phyloP scores from a whole-genome alignment of 2,797 vertebrate genomes.

The Pterois miles region DNA sequence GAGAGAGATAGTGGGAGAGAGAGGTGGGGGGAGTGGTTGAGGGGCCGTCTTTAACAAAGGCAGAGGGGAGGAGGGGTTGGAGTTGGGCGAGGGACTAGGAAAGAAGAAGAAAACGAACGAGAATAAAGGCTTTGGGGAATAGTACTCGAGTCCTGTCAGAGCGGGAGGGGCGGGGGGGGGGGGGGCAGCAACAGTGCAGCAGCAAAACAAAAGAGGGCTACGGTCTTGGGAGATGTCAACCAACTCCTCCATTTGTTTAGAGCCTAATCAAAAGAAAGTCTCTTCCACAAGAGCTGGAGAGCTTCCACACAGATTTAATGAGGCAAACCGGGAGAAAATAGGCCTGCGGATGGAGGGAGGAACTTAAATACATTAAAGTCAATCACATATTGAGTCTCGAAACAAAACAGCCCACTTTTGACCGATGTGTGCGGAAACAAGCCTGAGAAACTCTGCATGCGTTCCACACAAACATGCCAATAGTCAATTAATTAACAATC shows the following conservation, averaged over 20 bases:
- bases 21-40: slow-evolving; percentile 67
- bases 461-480: slow-evolving; percentile 25
- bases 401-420: slow-evolving; percentile 44
- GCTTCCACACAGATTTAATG: slow-evolving; percentile 73
- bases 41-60: slow-evolving; percentile 84
- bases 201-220: slow-evolving; percentile 78
- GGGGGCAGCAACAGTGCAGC: slow-evolving; percentile 66
- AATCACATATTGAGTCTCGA: slow-evolving; percentile 51
- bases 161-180: slow-evolving; percentile 15
- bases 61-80: slow-evolving; percentile 70
- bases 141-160: slow-evolving; percentile 74
- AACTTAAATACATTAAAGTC: slow-evolving; percentile 70
- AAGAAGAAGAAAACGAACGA: slow-evolving; percentile 61
- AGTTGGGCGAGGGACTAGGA: slow-evolving; percentile 58
- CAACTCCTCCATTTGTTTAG: slow-evolving; percentile 73
- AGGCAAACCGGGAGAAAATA: slow-evolving; percentile 59
- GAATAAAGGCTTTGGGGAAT: slow-evolving; percentile 82
- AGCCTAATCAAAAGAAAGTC: slow-evolving; percentile 72
- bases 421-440: slow-evolving; percentile 15
- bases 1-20: slow-evolving; percentile 47
- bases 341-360: slow-evolving; percentile 14
- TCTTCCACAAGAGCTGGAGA: slow-evolving; percentile 57
- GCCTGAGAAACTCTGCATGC: slow-evolving; percentile 29
- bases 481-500: slow-evolving; percentile 50
- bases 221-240: slow-evolving; percentile 78